These are phyloP conservation scores for Geotrypetes seraphini DNA, from an alignment of 2,797 vertebrate species.

Conservation along the genomic window DNA sequence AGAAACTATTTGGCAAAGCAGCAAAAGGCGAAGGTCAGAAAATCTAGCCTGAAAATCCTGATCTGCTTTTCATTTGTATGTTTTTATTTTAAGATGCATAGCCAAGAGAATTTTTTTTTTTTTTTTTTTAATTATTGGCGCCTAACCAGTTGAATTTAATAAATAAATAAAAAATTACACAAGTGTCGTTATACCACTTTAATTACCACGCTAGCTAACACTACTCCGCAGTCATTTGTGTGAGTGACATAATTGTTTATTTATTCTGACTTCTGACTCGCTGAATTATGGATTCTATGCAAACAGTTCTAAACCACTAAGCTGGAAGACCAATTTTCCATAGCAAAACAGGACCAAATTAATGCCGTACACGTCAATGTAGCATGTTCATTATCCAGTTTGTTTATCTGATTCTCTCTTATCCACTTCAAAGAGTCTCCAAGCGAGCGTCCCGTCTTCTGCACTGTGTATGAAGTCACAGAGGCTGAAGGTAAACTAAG, in stretches of 20 bases:
- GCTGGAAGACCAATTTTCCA: slow-evolving; percentile 29
- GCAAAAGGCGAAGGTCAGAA: too few species aligned
- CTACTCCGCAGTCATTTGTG: neutral
- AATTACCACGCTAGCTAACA: neutral
- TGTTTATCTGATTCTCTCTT: slow-evolving; percentile 8
- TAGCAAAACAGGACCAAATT: slow-evolving; percentile 5
- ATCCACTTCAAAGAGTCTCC: slow-evolving; percentile 7
- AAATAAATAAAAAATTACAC: too few species aligned
- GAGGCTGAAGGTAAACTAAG: slow-evolving; percentile 7
- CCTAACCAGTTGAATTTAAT: too few species aligned
- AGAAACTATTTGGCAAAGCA: too few species aligned
- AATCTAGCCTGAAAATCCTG: neutral
- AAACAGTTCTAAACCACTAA: slow-evolving; percentile 51
- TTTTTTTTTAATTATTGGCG: too few species aligned
- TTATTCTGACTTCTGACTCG: slow-evolving; percentile 46
- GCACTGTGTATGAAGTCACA: neutral
- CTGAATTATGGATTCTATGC: slow-evolving; percentile 43
- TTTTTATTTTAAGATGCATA: too few species aligned
- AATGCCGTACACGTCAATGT: slow-evolving; percentile 11
- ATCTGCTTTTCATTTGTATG: neutral
- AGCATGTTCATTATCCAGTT: slow-evolving; percentile 13
- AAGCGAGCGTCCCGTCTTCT: neutral
- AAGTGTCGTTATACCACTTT: neutral
- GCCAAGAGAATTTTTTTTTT: too few species aligned
- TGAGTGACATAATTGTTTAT: slow-evolving; percentile 18